A percentile compares a stretch with the other conserved stretches of the same genome.
These are phyloP conservation scores for Bubo blakistoni DNA, from an alignment of 2,113 vertebrate genomes.

Conservation along the genomic window DNA sequence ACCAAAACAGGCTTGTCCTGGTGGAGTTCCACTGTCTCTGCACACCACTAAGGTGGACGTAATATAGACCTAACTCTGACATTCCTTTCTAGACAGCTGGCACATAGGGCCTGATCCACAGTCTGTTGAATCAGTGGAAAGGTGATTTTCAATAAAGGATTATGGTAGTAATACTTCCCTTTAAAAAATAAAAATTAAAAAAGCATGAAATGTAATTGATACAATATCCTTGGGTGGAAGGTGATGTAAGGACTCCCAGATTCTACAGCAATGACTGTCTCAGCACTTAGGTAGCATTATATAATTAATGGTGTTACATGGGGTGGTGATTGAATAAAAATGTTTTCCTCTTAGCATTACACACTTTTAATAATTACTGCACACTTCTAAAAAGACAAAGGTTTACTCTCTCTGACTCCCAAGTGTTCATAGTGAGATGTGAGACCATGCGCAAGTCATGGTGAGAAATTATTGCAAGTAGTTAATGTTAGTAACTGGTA, in stretches of 20 bases:
- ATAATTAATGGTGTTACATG: background rate
- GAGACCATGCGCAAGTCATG: rapidly evolving
- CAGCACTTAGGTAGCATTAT: background rate
- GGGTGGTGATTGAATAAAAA: background rate
- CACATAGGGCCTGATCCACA: background rate
- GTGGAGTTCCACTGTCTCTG: background rate
- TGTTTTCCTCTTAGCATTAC: background rate
- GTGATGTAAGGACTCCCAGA: background rate
- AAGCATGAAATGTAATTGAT: background rate
- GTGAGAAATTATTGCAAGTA: background rate
- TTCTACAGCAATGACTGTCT: background rate
- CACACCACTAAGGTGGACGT: background rate
- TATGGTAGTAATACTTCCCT: background rate
- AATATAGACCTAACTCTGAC: background rate
- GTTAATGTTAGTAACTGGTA: background rate
- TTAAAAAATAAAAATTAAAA: background rate
- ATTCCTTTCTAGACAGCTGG: background rate
- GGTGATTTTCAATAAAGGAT: background rate
- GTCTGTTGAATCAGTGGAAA: background rate
- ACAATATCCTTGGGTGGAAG: background rate
- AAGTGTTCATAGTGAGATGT: background rate
- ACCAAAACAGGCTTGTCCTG: background rate
- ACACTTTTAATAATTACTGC: background rate
- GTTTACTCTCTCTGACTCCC: background rate
- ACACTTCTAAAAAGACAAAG: background rate